These are phyloP conservation scores for Hyles euphorbiae DNA, from an alignment of 1,140 invertebrate genomes.

Conservation along the genomic window DNA sequence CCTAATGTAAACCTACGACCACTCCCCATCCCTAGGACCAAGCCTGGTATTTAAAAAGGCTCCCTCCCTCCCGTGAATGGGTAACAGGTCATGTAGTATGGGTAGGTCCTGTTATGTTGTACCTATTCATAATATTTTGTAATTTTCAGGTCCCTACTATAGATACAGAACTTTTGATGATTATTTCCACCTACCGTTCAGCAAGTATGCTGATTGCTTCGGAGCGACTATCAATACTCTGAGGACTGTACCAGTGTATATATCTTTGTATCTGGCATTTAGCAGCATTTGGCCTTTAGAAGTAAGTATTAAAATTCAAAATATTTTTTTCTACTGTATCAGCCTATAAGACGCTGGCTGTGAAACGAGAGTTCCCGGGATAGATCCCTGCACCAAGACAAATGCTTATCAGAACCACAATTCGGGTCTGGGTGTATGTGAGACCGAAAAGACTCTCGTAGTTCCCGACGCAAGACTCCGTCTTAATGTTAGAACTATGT, in stretches of 20 bases:
- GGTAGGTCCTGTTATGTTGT: too few relatives aligned
- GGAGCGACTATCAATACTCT: slow-evolving; percentile 80
- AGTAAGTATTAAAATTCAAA: slow-evolving; percentile 73
- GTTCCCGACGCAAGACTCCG: too few relatives aligned
- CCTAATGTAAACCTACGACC: too few relatives aligned
- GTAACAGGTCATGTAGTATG: too few relatives aligned
- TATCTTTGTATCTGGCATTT: slow-evolving; percentile 80
- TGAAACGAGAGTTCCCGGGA: neutral
- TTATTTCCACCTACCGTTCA: slow-evolving; percentile 82
- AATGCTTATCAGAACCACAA: too few relatives aligned
- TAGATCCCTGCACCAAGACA: too few relatives aligned
- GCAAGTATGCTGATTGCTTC: slow-evolving; percentile 79
- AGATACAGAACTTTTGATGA: slow-evolving; percentile 91
- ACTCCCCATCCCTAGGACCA: too few relatives aligned
- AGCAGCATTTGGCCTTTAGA: slow-evolving; percentile 84
- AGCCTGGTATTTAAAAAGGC: too few relatives aligned
- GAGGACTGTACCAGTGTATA: slow-evolving; percentile 81
- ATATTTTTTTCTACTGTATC: neutral
- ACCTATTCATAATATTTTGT: slow-evolving; percentile 18
- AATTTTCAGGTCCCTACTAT: slow-evolving; percentile 88
- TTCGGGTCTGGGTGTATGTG: too few relatives aligned
- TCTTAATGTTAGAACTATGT: too few relatives aligned
- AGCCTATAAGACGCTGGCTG: neutral
- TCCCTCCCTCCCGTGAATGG: too few relatives aligned
- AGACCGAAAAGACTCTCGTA: too few relatives aligned